These are phyloP conservation scores for Thryonomys swinderianus DNA, from an alignment of 2,113 vertebrate species.

Conservation along the genomic window DNA sequence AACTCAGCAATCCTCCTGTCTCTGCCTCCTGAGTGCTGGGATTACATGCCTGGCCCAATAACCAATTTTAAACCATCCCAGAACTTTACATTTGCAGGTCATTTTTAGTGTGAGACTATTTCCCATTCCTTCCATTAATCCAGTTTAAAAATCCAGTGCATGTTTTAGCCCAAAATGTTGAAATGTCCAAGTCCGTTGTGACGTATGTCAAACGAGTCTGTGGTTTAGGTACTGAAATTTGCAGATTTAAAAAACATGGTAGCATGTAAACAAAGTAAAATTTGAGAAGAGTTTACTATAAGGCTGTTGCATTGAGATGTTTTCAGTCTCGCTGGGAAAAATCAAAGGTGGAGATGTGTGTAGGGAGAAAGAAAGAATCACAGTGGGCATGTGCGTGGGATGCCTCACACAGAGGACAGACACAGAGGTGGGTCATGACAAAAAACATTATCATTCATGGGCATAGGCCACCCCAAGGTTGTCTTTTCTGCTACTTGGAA, in stretches of 20 bases:
- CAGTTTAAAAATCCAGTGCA: not conserved
- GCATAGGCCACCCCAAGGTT: accelerated
- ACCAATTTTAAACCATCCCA: slow-evolving; percentile 26
- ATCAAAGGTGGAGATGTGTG: not conserved
- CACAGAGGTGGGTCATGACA: too few species aligned
- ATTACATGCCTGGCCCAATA: too few species aligned
- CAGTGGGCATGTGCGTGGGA: accelerated
- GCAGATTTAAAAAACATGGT: not conserved
- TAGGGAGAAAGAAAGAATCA: not conserved
- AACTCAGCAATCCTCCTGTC: too few species aligned
- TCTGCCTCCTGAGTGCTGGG: too few species aligned
- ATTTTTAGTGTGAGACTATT: not conserved
- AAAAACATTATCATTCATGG: not conserved
- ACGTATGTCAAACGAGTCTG: not conserved
- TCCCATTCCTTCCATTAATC: not conserved
- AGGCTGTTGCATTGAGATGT: not conserved
- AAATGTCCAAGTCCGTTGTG: not conserved
- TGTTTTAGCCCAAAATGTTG: too few species aligned
- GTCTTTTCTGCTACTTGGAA: not conserved
- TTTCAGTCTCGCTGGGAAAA: not conserved
- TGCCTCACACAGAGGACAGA: not conserved
- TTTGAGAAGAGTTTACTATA: not conserved
- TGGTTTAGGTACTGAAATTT: not conserved
- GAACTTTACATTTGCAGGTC: not conserved
- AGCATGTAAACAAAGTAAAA: not conserved